Conservation (phyloP, 2,888 invertebrate genomes). For the Diogma glabrata region DNA sequence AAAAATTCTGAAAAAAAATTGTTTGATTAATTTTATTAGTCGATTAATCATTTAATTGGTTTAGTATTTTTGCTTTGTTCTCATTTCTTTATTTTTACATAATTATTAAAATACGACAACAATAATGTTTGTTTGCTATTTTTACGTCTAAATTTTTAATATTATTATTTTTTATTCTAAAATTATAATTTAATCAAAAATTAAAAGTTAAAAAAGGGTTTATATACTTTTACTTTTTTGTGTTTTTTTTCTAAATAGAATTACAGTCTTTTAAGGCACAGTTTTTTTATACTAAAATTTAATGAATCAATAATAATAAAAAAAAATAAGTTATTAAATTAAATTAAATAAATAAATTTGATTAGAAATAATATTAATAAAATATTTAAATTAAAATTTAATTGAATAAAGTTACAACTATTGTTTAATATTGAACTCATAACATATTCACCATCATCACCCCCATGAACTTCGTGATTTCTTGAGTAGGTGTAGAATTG, state of each 20-base stretch:
- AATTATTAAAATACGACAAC: constrained; percentile 1
- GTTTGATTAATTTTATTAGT: too few relatives aligned
- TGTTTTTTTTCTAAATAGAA: too few relatives aligned
- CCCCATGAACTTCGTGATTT: constrained; percentile 40
- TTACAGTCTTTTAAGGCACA: constrained; percentile 8
- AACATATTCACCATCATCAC: constrained; percentile 37
- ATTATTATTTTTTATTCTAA: too few relatives aligned
- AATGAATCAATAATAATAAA: neutral
- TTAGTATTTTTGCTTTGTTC: too few relatives aligned
- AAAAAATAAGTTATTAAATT: neutral
- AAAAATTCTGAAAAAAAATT: too few relatives aligned
- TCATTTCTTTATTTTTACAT: neutral
- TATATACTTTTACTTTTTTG: too few relatives aligned
- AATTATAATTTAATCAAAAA: too few relatives aligned
- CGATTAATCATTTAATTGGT: too few relatives aligned
- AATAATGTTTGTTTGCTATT: too few relatives aligned
- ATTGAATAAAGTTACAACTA: neutral
- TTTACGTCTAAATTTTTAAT: too few relatives aligned
- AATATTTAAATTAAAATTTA: neutral
- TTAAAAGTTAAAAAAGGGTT: too few relatives aligned
- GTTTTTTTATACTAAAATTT: too few relatives aligned
- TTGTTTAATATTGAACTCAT: constrained; percentile 24
- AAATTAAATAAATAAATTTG: neutral
- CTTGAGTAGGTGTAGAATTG: constrained; percentile 62
- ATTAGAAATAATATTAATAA: constrained; percentile 5